Evolutionary conservation across 2,797 vertebrate genomes (phyloP).

Genomic region (Cebuella pygmaea): DNA sequence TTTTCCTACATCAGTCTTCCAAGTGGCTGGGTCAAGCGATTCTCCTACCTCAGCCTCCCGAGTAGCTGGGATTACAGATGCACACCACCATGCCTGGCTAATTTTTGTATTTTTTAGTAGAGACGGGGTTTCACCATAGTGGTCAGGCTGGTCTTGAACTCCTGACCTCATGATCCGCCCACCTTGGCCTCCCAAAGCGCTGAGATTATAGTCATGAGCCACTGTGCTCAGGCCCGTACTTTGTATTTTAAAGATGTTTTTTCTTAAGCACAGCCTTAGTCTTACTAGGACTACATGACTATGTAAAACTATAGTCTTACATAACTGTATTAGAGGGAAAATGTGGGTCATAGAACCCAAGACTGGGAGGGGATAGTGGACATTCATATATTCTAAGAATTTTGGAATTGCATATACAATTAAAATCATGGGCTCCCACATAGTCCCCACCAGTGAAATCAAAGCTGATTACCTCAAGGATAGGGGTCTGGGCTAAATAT

Average conservation of each 20-base stretch:
- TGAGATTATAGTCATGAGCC: no score
- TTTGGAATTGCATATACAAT: neutral
- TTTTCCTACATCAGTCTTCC: neutral
- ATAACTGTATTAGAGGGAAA: conserved; percentile 43
- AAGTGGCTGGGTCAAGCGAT: neutral
- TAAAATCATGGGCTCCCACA: neutral
- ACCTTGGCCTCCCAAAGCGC: no score
- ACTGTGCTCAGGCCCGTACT: neutral
- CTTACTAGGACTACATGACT: neutral
- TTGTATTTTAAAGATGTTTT: conserved; percentile 52
- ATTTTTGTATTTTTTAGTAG: no score
- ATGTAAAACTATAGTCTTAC: neutral
- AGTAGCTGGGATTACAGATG: neutral
- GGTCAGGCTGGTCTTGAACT: no score
- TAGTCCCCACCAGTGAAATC: neutral
- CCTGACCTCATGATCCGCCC: no score
- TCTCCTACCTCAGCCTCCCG: neutral
- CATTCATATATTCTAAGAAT: neutral
- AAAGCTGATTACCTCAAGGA: neutral
- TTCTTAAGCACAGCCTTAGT: conserved; percentile 13
- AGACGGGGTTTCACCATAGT: no score
- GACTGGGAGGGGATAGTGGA: conserved; percentile 5
- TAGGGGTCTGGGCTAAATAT: neutral
- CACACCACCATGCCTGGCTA: neutral
- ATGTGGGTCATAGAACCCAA: conserved; percentile 56